Base-by-base conservation (phyloP, 1,140 invertebrate genomes). In the Daktulosphaira vitifoliae region DNA sequence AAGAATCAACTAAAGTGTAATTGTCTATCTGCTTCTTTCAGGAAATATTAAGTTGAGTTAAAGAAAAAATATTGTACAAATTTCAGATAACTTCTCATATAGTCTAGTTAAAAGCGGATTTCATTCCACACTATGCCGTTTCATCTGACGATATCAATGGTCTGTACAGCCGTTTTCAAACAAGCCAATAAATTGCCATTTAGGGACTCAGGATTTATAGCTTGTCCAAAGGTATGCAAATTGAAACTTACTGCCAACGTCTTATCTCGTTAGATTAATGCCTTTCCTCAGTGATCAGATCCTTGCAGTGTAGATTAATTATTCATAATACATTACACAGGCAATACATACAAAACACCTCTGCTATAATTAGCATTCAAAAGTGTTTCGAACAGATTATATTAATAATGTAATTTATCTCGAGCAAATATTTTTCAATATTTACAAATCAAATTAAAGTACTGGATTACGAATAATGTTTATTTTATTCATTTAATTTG, bases 221-320 rank as follows among this genome's bases (percentile, higher is more conserved):
- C 44, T 42, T 23, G 44, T 39, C 25, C 18, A 46, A 23, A 26
- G 56, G 42, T 62, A 62, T 62, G 56, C 42, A 48, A 62, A 62
- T 62, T 62, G 56, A 62, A 62, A 62, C 56, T 62, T 48, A 46
- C 56, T 62, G 39, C 56, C 56, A 62, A 29, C 23, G 56, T 62
- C 56, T 62, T 62, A 62, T 62, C 56, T 62, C 18, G 56, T 62
- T 62, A 62, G 56, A 62, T 44, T 62, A 48, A 62, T 62, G 44
- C 56, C 42, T 18, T 33, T 18, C 42, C n/a, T n/a, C n/a, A n/a
- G n/a, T n/a, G 25, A 62, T 62, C 56, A 48, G 42, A n/a, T 56
- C 26, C 22, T 23, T 46, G 29, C 42, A 42, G 44, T 46, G 39
- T 18, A 62, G 56, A 33, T 62, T 46, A 62, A 48, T 62, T 62